Conservation (phyloP, 2,797 vertebrate genomes). For the Leucoraja ocellata region DNA sequence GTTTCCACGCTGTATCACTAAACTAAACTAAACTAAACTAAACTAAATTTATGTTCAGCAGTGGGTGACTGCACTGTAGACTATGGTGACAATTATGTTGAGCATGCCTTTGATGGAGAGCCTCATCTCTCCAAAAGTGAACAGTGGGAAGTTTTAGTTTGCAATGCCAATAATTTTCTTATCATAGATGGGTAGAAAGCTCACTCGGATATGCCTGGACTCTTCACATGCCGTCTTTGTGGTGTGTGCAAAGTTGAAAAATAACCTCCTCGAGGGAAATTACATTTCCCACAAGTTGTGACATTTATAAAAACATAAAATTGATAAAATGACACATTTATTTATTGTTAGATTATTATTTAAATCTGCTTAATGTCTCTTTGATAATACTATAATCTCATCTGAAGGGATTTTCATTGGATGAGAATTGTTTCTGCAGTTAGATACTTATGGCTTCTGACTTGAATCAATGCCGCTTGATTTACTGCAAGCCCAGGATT, state of each 20-base stretch:
- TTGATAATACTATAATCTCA: neutral
- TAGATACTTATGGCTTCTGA: conserved; percentile 35
- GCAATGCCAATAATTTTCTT: neutral
- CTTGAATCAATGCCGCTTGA: conserved; percentile 21
- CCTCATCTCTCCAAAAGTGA: neutral
- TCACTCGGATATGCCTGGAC: neutral
- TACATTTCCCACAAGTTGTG: neutral
- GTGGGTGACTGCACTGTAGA: neutral
- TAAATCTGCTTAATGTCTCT: conserved; percentile 25
- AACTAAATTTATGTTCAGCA: neutral
- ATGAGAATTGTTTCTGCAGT: conserved; percentile 19
- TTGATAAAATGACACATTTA: conserved; percentile 18
- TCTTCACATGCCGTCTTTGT: neutral
- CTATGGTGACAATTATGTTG: neutral
- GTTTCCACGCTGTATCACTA: too few species aligned
- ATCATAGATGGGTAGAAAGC: neutral
- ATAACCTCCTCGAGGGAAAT: neutral
- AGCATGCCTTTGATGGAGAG: neutral
- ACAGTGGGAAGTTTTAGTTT: neutral
- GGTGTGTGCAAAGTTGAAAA: too few species aligned
- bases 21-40: too few species aligned
- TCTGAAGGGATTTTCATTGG: conserved; percentile 24
- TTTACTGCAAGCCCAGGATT: conserved; percentile 8
- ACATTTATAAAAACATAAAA: neutral
- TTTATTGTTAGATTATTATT: conserved; percentile 25